Evolutionary conservation across 2,888 invertebrate genomes (phyloP), one percentile per base, ranked within the genome.

Genomic region (Pollenia griseotomentosa): DNA sequence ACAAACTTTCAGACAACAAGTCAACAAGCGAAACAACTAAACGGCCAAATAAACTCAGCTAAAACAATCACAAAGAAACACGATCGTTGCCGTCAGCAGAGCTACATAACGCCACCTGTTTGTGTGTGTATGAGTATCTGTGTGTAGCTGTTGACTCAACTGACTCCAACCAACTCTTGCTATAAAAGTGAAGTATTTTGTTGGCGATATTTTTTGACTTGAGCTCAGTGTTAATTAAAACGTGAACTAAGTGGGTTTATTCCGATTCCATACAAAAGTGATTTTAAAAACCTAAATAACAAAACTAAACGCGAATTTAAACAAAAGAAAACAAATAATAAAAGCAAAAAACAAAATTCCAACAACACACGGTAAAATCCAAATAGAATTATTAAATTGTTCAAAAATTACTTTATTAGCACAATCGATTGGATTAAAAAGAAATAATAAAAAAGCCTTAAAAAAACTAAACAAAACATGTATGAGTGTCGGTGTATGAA

Each of bases 151-250:
- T 70, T 80, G 68, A 53, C 57, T 88, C 63, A 57, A 59, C 75
- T 65, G 71, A 65, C 81, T 81, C 66, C 84, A 75, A 63, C 83
- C 77, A 75, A 84, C 85, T 75, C 85, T 86, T 84, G 89, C 92
- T 92, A 92, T 92, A 92, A 92, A 91, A 92, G 90, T 89, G 73
- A 89, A 88, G 87, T 90, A 92, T 92, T 92, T 92, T 90, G 90
- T 90, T 88, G 89, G 91, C 83, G 90, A 89, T 90, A 90, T 90
- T 92, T 92, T 92, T 91, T 88, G 89, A 89, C 90, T 90, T 89
- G 89, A 90, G 90, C 90, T 92, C 92, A 92, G 93, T 92, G 91
- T 92, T 90, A 89, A 90, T 90, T 90, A 89, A 89, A 90, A 91
- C 91, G 90, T 89, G 90, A 88, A 90, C 90, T 91, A 90, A 92